Evolutionary conservation across 2,888 invertebrate species (phyloP).

Genomic region (Drosophila testacea): DNA sequence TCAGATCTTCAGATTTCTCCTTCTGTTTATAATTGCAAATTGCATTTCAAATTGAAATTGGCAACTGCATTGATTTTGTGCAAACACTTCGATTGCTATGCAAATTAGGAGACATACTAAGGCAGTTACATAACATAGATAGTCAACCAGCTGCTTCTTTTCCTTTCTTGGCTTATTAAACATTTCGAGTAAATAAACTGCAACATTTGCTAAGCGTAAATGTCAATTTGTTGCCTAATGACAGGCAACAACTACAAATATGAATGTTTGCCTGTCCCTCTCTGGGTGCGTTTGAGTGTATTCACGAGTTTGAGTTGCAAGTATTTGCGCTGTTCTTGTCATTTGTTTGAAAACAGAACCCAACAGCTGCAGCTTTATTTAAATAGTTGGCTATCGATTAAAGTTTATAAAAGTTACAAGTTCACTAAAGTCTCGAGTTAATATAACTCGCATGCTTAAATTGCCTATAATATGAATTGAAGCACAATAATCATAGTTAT

Average conservation of each 20-base stretch:
- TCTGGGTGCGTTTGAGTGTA: constrained; percentile 6
- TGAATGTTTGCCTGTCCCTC: background rate
- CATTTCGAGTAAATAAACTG: constrained; percentile 52
- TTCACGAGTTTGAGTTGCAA: constrained; percentile 14
- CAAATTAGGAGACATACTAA: constrained; percentile 19
- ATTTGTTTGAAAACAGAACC: constrained; percentile 7
- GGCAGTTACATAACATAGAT: background rate
- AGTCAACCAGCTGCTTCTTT: constrained; percentile 17
- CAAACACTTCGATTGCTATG: constrained; percentile 43
- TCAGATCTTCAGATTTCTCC: background rate
- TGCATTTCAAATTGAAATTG: constrained; percentile 63
- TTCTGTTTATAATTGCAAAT: constrained; percentile 40
- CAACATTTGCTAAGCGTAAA: constrained; percentile 49
- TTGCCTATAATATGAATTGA: no score
- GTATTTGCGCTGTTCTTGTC: constrained; percentile 35
- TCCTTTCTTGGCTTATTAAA: constrained; percentile 26
- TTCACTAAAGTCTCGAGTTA: no score
- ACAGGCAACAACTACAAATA: constrained; percentile 12
- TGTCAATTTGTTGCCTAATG: constrained; percentile 64
- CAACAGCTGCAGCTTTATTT: constrained; percentile 30
- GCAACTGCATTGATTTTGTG: constrained; percentile 52
- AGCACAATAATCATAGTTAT: no score
- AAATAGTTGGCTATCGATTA: background rate
- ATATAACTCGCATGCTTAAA: no score
- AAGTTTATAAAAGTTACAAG: background rate